phyloP scores from a whole-genome alignment of 92 coral and sea anemone species.

The Virgularia gustaviana region DNA sequence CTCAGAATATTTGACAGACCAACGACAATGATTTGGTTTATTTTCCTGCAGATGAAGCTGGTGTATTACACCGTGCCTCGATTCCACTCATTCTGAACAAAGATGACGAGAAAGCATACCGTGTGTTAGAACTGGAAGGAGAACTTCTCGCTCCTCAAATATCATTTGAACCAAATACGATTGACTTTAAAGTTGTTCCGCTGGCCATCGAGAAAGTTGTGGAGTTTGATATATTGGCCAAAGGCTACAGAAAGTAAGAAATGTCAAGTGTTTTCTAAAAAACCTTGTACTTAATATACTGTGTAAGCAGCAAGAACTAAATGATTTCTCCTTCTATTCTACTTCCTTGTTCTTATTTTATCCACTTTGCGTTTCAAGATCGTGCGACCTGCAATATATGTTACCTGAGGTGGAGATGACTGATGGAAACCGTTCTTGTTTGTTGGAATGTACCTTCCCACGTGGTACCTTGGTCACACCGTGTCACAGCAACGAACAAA shows the following conservation, averaged over 20 bases:
- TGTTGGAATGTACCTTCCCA: constrained; percentile 73
- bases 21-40: too few relatives aligned
- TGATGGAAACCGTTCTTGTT: constrained; percentile 71
- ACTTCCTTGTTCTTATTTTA: not conserved
- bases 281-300: not conserved
- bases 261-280: not conserved
- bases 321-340: not conserved
- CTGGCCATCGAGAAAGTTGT: constrained; percentile 70
- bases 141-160: constrained; percentile 67
- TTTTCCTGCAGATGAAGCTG: constrained; percentile 65
- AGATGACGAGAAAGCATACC: constrained; percentile 72
- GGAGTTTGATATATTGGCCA: constrained; percentile 76
- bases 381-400: constrained; percentile 64
- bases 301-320: not conserved
- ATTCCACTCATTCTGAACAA: constrained; percentile 84
- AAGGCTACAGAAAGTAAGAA: constrained; percentile 81
- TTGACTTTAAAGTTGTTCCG: constrained; percentile 72
- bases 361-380: constrained; percentile 32
- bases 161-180: constrained; percentile 70
- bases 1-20: too few relatives aligned
- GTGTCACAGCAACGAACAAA: constrained; percentile 58
- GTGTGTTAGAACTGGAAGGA: constrained; percentile 73
- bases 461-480: constrained; percentile 74
- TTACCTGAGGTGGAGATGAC: constrained; percentile 81
- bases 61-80: constrained; percentile 71